Evolutionary conservation across 2,113 vertebrate genomes (phyloP).

Genomic region (Melanerpes formicivorus): DNA sequence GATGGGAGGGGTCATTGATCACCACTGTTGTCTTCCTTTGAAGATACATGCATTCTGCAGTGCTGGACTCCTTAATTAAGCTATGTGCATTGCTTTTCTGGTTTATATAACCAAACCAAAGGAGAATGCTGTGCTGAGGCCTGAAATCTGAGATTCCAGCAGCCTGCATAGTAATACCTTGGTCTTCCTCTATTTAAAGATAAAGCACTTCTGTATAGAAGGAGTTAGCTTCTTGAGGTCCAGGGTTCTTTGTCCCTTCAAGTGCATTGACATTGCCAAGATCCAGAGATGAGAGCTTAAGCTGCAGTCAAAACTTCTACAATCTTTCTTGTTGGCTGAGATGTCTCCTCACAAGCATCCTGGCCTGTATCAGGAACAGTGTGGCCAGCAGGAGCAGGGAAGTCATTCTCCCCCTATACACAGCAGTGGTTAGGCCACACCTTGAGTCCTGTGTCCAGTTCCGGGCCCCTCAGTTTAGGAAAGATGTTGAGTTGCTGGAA

Average conservation of each 20-base stretch:
- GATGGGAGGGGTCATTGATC: neutral
- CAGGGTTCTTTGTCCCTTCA: neutral
- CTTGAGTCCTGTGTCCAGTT: no score
- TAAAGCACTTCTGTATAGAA: neutral
- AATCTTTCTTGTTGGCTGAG: neutral
- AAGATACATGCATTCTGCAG: neutral
- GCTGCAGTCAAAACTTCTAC: neutral
- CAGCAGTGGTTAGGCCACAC: no score
- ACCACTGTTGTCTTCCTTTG: neutral
- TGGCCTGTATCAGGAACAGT: no score
- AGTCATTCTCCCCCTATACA: no score
- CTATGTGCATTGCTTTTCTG: neutral
- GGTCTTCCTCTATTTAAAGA: neutral
- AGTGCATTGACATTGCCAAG: neutral
- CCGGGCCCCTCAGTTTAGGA: no score
- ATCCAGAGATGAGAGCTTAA: neutral
- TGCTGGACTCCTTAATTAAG: slow-evolving; percentile 9
- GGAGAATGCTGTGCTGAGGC: neutral
- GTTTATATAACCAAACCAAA: neutral
- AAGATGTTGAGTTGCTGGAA: no score
- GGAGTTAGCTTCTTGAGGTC: neutral
- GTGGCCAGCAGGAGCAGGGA: no score
- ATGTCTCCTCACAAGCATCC: neutral
- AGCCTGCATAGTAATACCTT: slow-evolving; percentile 3
- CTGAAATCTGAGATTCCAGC: slow-evolving; percentile 7